Conservation (phyloP, 2,797 vertebrate genomes). For the Hemibagrus guttatus region DNA sequence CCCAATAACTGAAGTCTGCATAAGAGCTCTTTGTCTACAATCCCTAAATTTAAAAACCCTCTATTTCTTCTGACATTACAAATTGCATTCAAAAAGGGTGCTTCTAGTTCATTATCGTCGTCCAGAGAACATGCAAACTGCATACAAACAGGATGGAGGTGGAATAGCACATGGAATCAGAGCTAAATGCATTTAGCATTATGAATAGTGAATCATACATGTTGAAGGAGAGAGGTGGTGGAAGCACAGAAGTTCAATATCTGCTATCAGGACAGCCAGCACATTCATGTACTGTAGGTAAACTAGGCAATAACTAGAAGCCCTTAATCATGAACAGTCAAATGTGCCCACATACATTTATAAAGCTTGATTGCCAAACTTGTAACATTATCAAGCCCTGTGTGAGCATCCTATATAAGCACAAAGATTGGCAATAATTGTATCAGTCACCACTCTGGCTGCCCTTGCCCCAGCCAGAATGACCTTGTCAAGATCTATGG, state of each 20-base stretch:
- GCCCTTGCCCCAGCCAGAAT: background rate
- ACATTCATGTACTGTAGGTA: background rate
- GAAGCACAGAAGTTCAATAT: background rate
- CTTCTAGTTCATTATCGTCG: background rate
- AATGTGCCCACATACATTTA: background rate
- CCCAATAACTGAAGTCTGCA: background rate
- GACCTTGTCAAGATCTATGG: background rate
- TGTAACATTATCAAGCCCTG: background rate
- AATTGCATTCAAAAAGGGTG: background rate
- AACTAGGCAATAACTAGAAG: background rate
- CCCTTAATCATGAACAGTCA: background rate
- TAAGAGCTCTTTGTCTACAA: constrained; percentile 14
- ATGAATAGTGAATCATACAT: background rate
- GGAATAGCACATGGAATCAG: background rate
- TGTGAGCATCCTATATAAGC: background rate
- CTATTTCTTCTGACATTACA: background rate
- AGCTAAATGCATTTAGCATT: background rate
- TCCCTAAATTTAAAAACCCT: background rate
- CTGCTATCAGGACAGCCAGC: background rate
- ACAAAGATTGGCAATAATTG: background rate
- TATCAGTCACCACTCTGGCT: background rate
- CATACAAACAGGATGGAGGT: too few species aligned
- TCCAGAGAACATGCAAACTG: too few species aligned
- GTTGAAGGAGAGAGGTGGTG: background rate
- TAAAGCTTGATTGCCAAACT: background rate